Evolutionary conservation across 2,888 invertebrate genomes (phyloP), one percentile per base, ranked within the genome.

Genomic region (Petrolisthes manimaculis): DNA sequence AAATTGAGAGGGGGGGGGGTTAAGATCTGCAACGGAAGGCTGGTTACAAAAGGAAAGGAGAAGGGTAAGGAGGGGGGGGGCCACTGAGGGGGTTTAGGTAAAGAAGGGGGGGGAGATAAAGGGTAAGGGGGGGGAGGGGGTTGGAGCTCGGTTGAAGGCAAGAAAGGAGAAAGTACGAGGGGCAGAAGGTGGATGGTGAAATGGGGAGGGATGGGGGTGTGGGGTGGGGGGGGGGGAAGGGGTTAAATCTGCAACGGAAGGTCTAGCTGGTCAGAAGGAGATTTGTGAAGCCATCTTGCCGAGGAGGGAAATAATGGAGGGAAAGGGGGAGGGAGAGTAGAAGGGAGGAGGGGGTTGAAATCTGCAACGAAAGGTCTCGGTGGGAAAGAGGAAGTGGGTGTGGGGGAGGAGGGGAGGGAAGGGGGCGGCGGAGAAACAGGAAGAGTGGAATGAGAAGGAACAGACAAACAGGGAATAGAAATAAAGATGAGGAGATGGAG

Each of bases 341-440:
- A n/a, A n/a, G 37, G 37, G 37, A 37, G 37, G 37, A 37, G 37
- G 37, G 37, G 37, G 37, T 37, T 37, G 78, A n/a, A 12, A 75
- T 75, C 75, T 75, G 75, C 75, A 75, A 75, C 75, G 75, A 24
- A 75, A 75, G 24, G 37, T 37, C 37, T 37, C 37, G 37, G 2
- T 37, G 1, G 37, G 37, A 37, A 37, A 37, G 37, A 37, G 37
- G 37, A 37, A 37, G 37, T 37, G 2, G n/a, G n/a, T n/a, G n/a
- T n/a, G n/a, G n/a, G 37, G 37, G 37, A 2, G 75, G 5, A 12
- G 75, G 24, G 1, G 74, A 24, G 9, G n/a, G 8, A 74, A 9
- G 75, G 75, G 75, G 75, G 37, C 18, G 78, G 78, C 53, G 78
- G 78, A 14, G 78, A 51, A 14, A 24, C 21, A 51, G 75, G 75